These are phyloP conservation scores for Gymnogyps californianus DNA, from an alignment of 2,113 vertebrate species.

Conservation along the genomic window DNA sequence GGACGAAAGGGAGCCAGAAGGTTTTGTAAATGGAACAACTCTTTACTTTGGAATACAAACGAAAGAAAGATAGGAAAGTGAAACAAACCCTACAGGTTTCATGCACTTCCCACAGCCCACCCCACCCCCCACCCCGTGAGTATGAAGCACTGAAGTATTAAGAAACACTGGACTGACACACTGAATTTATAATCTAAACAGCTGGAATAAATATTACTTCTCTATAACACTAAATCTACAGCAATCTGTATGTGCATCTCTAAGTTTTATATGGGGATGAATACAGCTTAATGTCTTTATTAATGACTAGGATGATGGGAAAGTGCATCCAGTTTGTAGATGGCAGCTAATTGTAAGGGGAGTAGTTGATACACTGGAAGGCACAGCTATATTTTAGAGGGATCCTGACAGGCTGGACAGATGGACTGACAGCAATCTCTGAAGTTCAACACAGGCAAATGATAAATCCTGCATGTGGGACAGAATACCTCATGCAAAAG, in stretches of 20 bases:
- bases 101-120: neutral
- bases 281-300: neutral
- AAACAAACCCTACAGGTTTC: neutral
- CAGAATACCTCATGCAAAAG: neutral
- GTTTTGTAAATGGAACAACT: neutral
- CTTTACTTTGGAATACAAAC: neutral
- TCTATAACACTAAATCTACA: neutral
- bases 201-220: neutral
- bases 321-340: neutral
- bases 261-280: neutral
- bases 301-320: neutral
- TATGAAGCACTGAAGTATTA: neutral
- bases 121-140: too few species aligned
- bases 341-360: neutral
- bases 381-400: neutral
- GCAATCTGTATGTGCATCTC: neutral
- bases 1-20: neutral
- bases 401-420: neutral
- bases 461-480: neutral
- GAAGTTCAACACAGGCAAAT: neutral
- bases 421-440: neutral
- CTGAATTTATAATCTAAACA: neutral
- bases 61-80: neutral
- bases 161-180: neutral
- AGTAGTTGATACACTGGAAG: neutral